A percentile compares a stretch with the other conserved stretches of the same genome.
phyloP scores from a whole-genome alignment of 1,140 invertebrate species.

The Himalopsyche phryganea region DNA sequence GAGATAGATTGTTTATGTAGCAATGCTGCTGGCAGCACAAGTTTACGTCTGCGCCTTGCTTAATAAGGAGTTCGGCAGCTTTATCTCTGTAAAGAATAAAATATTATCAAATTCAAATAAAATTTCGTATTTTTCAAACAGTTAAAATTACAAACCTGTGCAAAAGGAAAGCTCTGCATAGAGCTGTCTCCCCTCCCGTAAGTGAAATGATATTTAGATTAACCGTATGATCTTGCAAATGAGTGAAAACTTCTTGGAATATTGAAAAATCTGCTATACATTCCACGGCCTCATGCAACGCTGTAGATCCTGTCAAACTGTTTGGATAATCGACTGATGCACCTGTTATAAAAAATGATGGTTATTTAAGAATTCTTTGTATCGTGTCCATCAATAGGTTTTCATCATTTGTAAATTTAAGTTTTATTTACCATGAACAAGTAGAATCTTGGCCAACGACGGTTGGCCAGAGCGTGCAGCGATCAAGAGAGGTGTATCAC shows the following conservation, averaged over 20 bases:
- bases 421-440: constrained; percentile 53
- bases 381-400: too few species aligned
- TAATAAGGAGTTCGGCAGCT: constrained; percentile 43
- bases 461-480: constrained; percentile 54
- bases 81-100: constrained; percentile 47
- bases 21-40: constrained; percentile 43
- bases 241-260: constrained; percentile 44
- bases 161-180: constrained; percentile 47
- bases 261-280: constrained; percentile 38
- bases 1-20: constrained; percentile 46
- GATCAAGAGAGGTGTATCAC: constrained; percentile 59
- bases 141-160: constrained; percentile 39
- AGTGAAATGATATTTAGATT: constrained; percentile 45
- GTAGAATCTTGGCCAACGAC: constrained; percentile 45
- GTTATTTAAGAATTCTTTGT: too few species aligned
- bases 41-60: constrained; percentile 50
- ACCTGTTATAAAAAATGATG: constrained; percentile 42
- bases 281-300: constrained; percentile 55
- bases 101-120: too few species aligned
- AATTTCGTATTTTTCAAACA: too few species aligned
- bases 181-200: constrained; percentile 46
- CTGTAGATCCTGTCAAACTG: constrained; percentile 53
- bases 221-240: constrained; percentile 43
- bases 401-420: too few species aligned
- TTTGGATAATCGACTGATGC: constrained; percentile 56